These are phyloP conservation scores for Scomber japonicus DNA, from an alignment of 2,113 vertebrate genomes.

Conservation along the genomic window DNA sequence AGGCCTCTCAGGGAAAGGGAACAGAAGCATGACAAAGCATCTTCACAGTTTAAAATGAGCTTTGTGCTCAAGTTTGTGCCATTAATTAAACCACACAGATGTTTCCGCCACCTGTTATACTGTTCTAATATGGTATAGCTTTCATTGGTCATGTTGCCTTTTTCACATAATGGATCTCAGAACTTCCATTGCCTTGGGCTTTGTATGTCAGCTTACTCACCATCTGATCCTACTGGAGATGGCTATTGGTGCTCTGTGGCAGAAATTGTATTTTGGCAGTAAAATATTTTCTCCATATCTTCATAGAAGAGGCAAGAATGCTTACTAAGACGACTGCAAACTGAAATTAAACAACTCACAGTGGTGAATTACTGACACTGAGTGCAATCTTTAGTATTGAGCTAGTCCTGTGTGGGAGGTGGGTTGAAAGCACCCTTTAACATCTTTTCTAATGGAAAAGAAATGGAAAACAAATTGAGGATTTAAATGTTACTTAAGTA, in stretches of 20 bases:
- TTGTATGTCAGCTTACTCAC: not conserved
- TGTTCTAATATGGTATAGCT: not conserved
- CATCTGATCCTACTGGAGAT: not conserved
- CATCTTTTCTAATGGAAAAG: not conserved
- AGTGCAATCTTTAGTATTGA: not conserved
- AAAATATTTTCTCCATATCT: not conserved
- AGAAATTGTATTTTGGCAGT: not conserved
- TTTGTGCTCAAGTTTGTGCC: conserved; percentile 6
- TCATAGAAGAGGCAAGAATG: not conserved
- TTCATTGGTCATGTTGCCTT: not conserved
- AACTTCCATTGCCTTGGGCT: not conserved
- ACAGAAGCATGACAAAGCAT: conserved; percentile 20
- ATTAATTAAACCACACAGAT: conserved; percentile 51
- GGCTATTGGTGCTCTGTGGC: not conserved
- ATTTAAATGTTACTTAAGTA: not conserved
- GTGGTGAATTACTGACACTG: not conserved
- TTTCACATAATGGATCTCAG: not conserved
- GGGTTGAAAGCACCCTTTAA: not conserved
- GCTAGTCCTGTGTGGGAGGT: not conserved
- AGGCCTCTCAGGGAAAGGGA: not conserved
- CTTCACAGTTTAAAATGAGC: not conserved
- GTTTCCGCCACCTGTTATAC: conserved; percentile 38
- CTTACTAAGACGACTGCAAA: too few relatives aligned
- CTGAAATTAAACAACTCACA: too few relatives aligned
- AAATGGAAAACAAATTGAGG: too few relatives aligned